Conservation (phyloP, 1,140 invertebrate species). For the Bilobella aurantiaca region DNA sequence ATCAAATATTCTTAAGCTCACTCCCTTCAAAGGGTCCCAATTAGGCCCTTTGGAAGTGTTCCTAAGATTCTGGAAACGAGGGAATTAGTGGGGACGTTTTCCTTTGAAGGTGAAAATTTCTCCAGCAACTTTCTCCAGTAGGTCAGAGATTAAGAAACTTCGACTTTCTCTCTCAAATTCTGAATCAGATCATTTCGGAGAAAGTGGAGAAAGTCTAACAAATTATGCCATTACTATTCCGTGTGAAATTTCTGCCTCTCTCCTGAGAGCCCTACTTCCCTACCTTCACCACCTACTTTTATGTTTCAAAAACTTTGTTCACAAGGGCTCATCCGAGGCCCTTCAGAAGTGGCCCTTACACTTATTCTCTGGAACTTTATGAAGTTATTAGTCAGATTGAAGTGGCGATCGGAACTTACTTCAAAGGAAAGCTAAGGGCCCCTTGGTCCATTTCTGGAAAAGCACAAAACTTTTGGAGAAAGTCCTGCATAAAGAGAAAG, state of each 20-base stretch:
- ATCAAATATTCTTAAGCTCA: not conserved
- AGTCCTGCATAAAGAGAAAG: not conserved
- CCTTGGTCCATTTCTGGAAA: too few species aligned
- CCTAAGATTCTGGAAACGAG: not conserved
- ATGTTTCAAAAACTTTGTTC: not conserved
- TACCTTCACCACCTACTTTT: not conserved
- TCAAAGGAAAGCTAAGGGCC: too few species aligned
- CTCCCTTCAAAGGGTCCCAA: not conserved
- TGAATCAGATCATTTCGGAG: not conserved
- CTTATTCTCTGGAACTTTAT: not conserved
- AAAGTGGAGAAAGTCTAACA: conserved; percentile 1
- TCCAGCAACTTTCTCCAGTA: not conserved
- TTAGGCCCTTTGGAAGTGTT: not conserved
- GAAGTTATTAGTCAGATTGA: conserved; percentile 9
- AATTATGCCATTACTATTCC: conserved; percentile 4
- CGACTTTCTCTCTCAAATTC: not conserved
- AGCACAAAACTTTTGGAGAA: not conserved
- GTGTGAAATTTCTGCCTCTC: conserved; percentile 1
- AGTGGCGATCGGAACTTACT: too few species aligned
- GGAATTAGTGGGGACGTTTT: not conserved
- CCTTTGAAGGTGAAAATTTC: not conserved
- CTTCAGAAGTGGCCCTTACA: not conserved
- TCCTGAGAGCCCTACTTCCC: not conserved
- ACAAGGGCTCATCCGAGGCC: not conserved
- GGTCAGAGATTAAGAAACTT: conserved; percentile 6